Percentiles rank a stretch among this genome's conserved stretches.
Conservation (phyloP, 35 echinoderm and acorn worm genomes). For the Stichopus chloronotus region DNA sequence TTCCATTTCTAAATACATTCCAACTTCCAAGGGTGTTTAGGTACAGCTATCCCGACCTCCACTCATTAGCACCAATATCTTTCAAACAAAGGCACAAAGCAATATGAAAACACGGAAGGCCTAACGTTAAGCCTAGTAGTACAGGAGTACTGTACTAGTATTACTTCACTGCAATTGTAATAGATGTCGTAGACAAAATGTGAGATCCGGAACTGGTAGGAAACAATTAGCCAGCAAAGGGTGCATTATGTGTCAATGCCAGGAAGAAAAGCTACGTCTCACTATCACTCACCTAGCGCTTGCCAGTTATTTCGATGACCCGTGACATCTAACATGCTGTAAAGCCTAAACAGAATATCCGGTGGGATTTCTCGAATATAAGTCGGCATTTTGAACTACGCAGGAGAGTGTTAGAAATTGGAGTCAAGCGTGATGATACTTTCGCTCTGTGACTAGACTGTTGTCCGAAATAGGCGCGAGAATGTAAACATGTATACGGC, state of each 20-base stretch:
- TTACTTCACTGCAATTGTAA: too few relatives aligned
- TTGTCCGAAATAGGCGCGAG: not conserved
- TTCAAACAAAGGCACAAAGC: too few relatives aligned
- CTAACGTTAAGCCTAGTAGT: not conserved
- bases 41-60: too few relatives aligned
- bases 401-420: not conserved
- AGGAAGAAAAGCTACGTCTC: not conserved
- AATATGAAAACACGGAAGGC: too few relatives aligned
- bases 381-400: not conserved
- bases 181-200: too few relatives aligned
- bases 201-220: not conserved
- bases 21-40: too few relatives aligned
- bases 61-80: too few relatives aligned
- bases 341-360: constrained; percentile 28
- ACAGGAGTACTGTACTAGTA: too few relatives aligned
- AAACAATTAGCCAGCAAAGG: not conserved
- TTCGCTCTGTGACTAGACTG: not conserved
- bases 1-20: too few relatives aligned
- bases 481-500: too few relatives aligned
- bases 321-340: constrained; percentile 60
- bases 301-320: constrained; percentile 55
- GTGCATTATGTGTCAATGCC: not conserved
- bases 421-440: not conserved
- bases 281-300: constrained; percentile 62
- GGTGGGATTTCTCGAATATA: constrained; percentile 77